phyloP scores from a whole-genome alignment of 1,140 invertebrate genomes.

The Eufriesea mexicana region DNA sequence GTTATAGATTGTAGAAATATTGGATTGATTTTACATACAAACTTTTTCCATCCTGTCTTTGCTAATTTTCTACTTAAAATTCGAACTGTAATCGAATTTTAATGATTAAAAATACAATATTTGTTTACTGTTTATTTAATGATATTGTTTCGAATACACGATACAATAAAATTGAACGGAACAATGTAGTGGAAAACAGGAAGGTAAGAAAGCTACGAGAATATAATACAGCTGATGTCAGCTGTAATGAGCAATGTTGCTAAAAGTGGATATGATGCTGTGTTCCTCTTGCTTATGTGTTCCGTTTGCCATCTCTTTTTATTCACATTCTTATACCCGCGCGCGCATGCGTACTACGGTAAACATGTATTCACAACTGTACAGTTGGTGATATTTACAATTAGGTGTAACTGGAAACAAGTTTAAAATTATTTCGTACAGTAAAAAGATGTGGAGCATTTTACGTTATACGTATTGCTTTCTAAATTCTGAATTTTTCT shows the following conservation, averaged over 20 bases:
- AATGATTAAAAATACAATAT: background rate
- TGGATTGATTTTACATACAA: no score
- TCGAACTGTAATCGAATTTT: no score
- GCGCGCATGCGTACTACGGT: background rate
- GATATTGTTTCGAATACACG: background rate
- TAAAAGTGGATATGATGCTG: conserved; percentile 72
- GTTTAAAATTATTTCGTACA: background rate
- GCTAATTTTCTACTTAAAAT: no score
- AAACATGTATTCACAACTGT: background rate
- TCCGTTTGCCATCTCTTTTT: conserved; percentile 17
- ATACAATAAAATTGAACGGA: background rate
- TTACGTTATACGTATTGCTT: background rate
- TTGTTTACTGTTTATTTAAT: background rate
- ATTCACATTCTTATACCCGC: conserved; percentile 25
- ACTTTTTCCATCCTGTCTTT: no score
- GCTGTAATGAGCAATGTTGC: conserved; percentile 61
- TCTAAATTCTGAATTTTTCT: background rate
- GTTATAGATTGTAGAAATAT: no score
- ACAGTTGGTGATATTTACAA: background rate
- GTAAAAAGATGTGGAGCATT: background rate
- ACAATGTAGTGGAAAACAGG: background rate
- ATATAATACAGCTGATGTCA: conserved; percentile 77
- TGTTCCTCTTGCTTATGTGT: conserved; percentile 30
- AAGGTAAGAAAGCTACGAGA: conserved; percentile 53
- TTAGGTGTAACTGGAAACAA: background rate